A percentile compares a stretch with the other conserved stretches of the same genome.
Evolutionary conservation across 2,888 invertebrate species (phyloP).

Genomic region (Nomada goodeniana): DNA sequence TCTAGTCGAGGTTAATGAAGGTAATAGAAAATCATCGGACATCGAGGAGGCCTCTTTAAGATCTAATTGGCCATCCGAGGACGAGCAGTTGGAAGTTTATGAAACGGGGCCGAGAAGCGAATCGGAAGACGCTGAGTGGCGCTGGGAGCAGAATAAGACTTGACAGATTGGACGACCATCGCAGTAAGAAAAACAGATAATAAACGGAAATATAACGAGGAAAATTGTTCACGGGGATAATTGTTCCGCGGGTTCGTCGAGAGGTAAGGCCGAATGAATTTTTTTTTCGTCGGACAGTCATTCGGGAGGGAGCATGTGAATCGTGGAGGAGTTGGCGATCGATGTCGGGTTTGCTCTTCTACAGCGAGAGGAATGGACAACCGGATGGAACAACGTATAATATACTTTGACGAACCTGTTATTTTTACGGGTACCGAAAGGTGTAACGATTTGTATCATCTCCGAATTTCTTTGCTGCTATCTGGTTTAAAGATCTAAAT

Average conservation of each 20-base stretch:
- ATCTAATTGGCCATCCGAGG: constrained; percentile 72
- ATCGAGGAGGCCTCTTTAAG: constrained; percentile 62
- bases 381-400: constrained; percentile 27
- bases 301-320: constrained; percentile 3
- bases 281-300: constrained; percentile 8
- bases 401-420: constrained; percentile 1
- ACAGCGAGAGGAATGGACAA: constrained; percentile 49
- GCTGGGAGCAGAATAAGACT: constrained; percentile 76
- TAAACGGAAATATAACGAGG: constrained; percentile 41
- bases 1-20: constrained; percentile 59
- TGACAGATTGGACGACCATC: constrained; percentile 61
- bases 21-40: constrained; percentile 63
- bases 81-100: constrained; percentile 68
- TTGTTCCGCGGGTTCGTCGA: neutral
- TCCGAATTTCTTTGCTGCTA: neutral
- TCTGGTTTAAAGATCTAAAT: neutral
- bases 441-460: neutral
- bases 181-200: constrained; percentile 23
- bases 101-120: constrained; percentile 62
- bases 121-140: constrained; percentile 74
- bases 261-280: constrained; percentile 17
- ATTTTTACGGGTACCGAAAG: neutral
- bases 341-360: constrained; percentile 42
- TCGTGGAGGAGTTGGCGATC: constrained; percentile 24
- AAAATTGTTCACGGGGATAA: constrained; percentile 25